Evolutionary conservation across 2,888 invertebrate species (phyloP), one percentile per base, ranked within the genome.

Genomic region (Alsophila aescularia): DNA sequence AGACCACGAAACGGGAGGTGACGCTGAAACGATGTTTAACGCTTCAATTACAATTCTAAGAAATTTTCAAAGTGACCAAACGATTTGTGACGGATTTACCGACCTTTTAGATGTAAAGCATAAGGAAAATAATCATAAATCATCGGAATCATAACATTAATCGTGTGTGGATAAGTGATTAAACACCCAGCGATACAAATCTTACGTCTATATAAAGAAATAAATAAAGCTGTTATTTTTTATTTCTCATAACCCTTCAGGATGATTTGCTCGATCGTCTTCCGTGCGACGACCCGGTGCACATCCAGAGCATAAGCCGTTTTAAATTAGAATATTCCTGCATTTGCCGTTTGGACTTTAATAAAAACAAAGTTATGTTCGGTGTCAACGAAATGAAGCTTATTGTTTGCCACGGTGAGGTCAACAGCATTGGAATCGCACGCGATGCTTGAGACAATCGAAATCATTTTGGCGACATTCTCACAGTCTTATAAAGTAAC

Each of bases 261-360:
- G 74, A 72, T 75, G 76, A 79, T 83, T 76, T 78, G 79, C 76
- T 69, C 70, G 79, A 78, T 81, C 77, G 75, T 77, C 75, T 69
- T 59, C 69, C 74, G 85, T 77, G 65, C 85, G 73, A 75, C 83
- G 87, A 87, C 87, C 85, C 75, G 76, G 58, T 73, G 72, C 71
- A 76, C 75, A 72, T 75, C 72, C 76, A 77, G 72, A 71, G 68
- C 73, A 73, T 79, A 79, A 79, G 72, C 72, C 69, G 74, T 81
- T 82, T 81, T 79, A 84, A 87, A 85, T 86, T 79, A 86, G 82
- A 85, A 83, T 84, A 82, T 79, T 77, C 75, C 73, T 73, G 70
- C 75, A 79, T 76, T 77, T 73, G 76, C 65, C 75, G 75, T 78
- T 81, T 75, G 39, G 16, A 78, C 79, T 81, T 80, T 40, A 60